Evolutionary conservation across 2,797 vertebrate genomes (phyloP).

Genomic region (Xyrichtys novacula): DNA sequence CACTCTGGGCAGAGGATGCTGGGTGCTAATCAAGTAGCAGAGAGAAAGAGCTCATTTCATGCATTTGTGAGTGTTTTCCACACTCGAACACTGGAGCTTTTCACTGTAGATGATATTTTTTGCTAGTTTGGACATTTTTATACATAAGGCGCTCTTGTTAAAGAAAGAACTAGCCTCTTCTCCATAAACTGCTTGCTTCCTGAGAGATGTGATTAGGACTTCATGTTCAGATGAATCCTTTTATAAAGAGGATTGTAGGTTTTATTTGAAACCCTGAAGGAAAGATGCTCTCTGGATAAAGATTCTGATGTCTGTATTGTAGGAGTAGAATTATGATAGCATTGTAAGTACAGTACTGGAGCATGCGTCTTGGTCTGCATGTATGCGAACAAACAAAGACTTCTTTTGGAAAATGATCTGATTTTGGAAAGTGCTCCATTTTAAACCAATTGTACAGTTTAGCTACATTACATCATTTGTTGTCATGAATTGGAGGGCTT

Average conservation of each 20-base stretch:
- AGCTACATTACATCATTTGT: too few relatives aligned
- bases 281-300: conserved; percentile 25
- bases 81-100: conserved; percentile 44
- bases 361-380: background rate
- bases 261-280: conserved; percentile 33
- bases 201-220: conserved; percentile 35
- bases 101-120: conserved; percentile 24
- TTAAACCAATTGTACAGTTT: too few relatives aligned
- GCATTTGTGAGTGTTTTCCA: conserved; percentile 53
- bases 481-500: too few relatives aligned
- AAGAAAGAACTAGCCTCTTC: background rate
- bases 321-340: background rate
- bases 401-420: too few relatives aligned
- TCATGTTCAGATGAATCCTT: conserved; percentile 38
- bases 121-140: conserved; percentile 24
- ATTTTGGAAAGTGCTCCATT: too few relatives aligned
- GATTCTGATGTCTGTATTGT: conserved; percentile 19
- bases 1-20: conserved; percentile 52
- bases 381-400: background rate
- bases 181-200: conserved; percentile 36
- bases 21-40: conserved; percentile 52
- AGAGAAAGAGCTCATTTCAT: conserved; percentile 62
- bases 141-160: conserved; percentile 43
- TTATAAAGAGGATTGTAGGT: conserved; percentile 43
- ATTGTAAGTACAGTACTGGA: conserved; percentile 7